Percentiles rank a stretch among this genome's conserved stretches.
Conservation (phyloP, 2,888 invertebrate genomes). For the Monoplex corrugatus region DNA sequence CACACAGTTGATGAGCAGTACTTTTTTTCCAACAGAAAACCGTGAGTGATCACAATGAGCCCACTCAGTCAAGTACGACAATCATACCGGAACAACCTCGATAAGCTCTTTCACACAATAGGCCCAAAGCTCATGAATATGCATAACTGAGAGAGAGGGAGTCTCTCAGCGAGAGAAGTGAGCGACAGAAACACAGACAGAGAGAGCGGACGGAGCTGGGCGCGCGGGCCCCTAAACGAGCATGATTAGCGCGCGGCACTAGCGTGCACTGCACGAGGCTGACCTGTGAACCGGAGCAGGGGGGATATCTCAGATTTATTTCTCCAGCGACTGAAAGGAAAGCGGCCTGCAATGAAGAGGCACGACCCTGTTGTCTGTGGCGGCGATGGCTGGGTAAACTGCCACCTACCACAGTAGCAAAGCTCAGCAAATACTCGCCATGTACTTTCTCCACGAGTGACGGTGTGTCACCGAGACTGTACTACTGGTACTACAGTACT, state of each 20-base stretch:
- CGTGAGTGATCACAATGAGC: constrained; percentile 49
- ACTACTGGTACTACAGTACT: too few relatives aligned
- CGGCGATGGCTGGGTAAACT: constrained; percentile 21
- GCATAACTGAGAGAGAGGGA: constrained; percentile 47
- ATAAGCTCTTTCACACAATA: constrained; percentile 64
- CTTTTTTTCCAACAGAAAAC: constrained; percentile 46
- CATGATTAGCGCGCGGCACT: constrained; percentile 56
- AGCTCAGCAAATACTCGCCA: constrained; percentile 8
- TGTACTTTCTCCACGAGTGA: constrained; percentile 48
- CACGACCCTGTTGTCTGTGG: constrained; percentile 45
- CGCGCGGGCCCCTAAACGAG: constrained; percentile 53
- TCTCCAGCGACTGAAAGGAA: constrained; percentile 40
- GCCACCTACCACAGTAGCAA: constrained; percentile 32
- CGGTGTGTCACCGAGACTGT: too few relatives aligned
- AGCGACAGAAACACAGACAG: constrained; percentile 32
- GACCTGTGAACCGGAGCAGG: constrained; percentile 57
- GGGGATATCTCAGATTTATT: constrained; percentile 55
- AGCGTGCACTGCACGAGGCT: constrained; percentile 57
- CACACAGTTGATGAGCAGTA: constrained; percentile 46
- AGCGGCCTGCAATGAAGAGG: constrained; percentile 48
- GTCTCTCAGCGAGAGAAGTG: background rate
- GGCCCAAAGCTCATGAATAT: constrained; percentile 56
- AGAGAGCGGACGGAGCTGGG: constrained; percentile 25
- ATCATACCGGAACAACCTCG: constrained; percentile 60
- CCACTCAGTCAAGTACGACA: constrained; percentile 54